phyloP scores from a whole-genome alignment of 2,113 vertebrate species.

The Guaruba guarouba region DNA sequence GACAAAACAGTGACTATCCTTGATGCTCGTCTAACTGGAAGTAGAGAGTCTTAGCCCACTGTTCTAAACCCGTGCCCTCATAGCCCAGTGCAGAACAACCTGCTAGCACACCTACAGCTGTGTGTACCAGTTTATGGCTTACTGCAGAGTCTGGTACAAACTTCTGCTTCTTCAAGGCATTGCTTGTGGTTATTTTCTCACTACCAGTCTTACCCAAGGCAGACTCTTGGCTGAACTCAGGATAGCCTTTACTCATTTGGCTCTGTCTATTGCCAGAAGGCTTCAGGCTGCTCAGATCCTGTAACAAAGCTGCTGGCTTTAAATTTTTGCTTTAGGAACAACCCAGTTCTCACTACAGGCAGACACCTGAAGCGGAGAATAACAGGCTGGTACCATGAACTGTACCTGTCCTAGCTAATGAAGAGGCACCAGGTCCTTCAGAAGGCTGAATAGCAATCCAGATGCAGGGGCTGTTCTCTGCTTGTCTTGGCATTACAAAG shows the following conservation, averaged over 20 bases:
- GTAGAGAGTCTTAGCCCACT: background rate
- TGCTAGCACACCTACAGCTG: background rate
- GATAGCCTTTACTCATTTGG: background rate
- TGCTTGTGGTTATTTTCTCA: background rate
- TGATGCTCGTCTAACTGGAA: accelerated
- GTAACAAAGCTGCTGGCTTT: background rate
- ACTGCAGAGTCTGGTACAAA: background rate
- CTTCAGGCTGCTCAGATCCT: background rate
- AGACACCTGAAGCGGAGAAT: background rate
- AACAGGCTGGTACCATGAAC: background rate
- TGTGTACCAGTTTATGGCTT: background rate
- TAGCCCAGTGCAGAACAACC: background rate
- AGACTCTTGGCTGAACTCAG: background rate
- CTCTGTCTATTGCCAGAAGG: background rate
- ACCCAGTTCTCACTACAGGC: background rate
- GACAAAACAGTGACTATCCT: background rate
- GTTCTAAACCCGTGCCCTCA: background rate
- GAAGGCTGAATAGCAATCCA: background rate
- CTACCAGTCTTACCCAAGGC: background rate
- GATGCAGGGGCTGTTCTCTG: background rate
- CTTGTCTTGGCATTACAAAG: background rate
- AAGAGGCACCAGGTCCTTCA: background rate
- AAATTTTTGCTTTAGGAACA: background rate
- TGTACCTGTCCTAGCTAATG: background rate
- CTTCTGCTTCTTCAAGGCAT: background rate